Conservation (phyloP, 2,113 vertebrate species). For the Sisor rabdophorus region DNA sequence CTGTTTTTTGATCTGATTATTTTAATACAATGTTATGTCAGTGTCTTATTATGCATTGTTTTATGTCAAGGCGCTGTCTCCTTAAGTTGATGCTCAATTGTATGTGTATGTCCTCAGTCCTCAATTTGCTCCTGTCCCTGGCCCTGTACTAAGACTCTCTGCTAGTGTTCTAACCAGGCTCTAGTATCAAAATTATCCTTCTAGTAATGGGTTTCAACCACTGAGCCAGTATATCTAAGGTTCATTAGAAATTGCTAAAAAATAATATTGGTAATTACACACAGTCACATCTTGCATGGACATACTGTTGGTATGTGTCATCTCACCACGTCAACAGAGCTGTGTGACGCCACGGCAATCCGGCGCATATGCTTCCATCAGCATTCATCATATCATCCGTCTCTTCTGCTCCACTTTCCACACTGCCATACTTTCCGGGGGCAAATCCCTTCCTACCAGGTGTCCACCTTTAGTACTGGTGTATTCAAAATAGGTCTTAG, state of each 20-base stretch:
- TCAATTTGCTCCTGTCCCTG: not conserved
- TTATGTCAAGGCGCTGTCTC: not conserved
- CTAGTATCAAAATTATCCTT: too few relatives aligned
- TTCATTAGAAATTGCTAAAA: not conserved
- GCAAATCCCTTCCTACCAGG: conserved; percentile 41
- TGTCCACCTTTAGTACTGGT: conserved; percentile 24
- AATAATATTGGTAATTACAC: not conserved
- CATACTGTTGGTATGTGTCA: not conserved
- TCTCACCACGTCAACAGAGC: not conserved
- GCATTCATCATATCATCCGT: conserved; percentile 29
- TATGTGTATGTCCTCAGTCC: not conserved
- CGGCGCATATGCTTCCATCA: conserved; percentile 6
- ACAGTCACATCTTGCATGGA: not conserved
- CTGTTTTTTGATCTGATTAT: conserved; percentile 4
- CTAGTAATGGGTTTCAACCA: not conserved
- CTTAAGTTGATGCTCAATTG: not conserved
- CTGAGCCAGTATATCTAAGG: too few relatives aligned
- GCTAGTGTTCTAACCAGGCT: not conserved
- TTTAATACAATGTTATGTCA: not conserved
- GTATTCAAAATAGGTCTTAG: conserved; percentile 33
- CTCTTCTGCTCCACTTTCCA: conserved; percentile 24
- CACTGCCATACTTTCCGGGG: conserved; percentile 19
- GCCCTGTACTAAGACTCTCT: not conserved
- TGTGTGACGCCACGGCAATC: conserved; percentile 12
- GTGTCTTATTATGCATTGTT: not conserved